Base-by-base conservation (phyloP, 64 coral and sea anemone genomes). In the Hydrozoanthus tunicans region DNA sequence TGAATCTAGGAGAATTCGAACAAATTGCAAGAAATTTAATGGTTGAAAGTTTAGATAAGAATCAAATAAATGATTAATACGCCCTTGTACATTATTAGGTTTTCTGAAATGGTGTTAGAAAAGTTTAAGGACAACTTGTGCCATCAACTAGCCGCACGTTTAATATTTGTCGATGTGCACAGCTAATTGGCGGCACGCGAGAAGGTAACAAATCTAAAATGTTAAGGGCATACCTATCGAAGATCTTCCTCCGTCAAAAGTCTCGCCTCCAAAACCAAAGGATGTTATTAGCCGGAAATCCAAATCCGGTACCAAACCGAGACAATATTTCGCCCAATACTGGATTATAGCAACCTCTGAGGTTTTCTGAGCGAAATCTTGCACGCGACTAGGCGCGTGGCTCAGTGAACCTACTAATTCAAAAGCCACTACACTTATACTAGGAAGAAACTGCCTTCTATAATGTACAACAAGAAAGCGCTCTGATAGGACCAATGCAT, bases 401-500 rank as follows among this genome's bases (percentile, higher is more conserved):
- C 5, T 73, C 53, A 12, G 57, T 12, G 58, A 20, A 7, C 24
- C 55, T 70, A 88, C 74, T 88, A 7, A 79, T n/a, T n/a, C 70
- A 72, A 72, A 74, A 56, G 12, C 84, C 79, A 61, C 65, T 51
- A 58, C 12, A 60, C 20, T 17, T 60, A 14, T 6, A 86, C n/a
- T 86, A 24, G 15, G 12, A 59, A 3, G 68, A 59, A 60, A 43
- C 69, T 74, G 23, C 83, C 61, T 60, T 88, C 84, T 88, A 73
- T 58, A 10, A n/a, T 13, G 69, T 73, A 88, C 24, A 70, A 75
- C 20, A 59, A 51, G 70, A 62, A 70, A 59, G 69, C 60, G 84
- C 11, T 88, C 24, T 92, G 81, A 94, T 88, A 92, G 90, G 83
- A 7, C 57, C 62, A 11, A n/a, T 56, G 89, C 17, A 74, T 55